Percentiles rank a stretch among this genome's conserved stretches.
phyloP scores from a whole-genome alignment of 2,113 vertebrate genomes.

The Pseudopipra pipra region DNA sequence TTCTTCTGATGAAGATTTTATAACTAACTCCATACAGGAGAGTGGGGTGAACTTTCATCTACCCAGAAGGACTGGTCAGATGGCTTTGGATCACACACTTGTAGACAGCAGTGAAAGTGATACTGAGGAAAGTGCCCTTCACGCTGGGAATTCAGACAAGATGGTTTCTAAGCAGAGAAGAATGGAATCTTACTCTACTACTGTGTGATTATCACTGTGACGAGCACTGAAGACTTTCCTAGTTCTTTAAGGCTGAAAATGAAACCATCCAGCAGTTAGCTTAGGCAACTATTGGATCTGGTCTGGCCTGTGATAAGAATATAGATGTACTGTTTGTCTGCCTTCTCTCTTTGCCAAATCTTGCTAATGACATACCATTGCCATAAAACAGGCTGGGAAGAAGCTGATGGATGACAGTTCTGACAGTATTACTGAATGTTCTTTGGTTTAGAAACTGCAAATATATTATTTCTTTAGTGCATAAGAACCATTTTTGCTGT shows the following conservation, averaged over 20 bases:
- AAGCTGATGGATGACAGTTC: constrained; percentile 61
- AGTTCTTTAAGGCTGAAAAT: constrained; percentile 47
- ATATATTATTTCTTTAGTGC: constrained; percentile 48
- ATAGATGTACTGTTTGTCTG: constrained; percentile 59
- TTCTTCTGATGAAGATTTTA: constrained; percentile 91
- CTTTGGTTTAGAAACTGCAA: constrained; percentile 68
- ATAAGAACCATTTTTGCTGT: constrained; percentile 57
- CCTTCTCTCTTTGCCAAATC: constrained; percentile 84
- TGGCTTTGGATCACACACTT: constrained; percentile 78
- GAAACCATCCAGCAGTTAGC: constrained; percentile 13
- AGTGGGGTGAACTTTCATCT: constrained; percentile 67
- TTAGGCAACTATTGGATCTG: not conserved
- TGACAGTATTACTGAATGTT: constrained; percentile 82
- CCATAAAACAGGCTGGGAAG: constrained; percentile 64
- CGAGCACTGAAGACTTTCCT: constrained; percentile 11
- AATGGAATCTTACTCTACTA: constrained; percentile 83
- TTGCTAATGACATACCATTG: constrained; percentile 64
- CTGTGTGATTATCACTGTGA: constrained; percentile 85
- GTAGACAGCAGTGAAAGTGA: constrained; percentile 88
- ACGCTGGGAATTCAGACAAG: constrained; percentile 51
- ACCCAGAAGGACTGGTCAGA: constrained; percentile 66
- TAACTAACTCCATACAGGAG: constrained; percentile 73
- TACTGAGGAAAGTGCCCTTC: constrained; percentile 74
- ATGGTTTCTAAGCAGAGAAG: constrained; percentile 75
- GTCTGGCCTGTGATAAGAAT: constrained; percentile 34